phyloP scores from a whole-genome alignment of 2,888 invertebrate genomes.

The Drosophila stalkeri region DNA sequence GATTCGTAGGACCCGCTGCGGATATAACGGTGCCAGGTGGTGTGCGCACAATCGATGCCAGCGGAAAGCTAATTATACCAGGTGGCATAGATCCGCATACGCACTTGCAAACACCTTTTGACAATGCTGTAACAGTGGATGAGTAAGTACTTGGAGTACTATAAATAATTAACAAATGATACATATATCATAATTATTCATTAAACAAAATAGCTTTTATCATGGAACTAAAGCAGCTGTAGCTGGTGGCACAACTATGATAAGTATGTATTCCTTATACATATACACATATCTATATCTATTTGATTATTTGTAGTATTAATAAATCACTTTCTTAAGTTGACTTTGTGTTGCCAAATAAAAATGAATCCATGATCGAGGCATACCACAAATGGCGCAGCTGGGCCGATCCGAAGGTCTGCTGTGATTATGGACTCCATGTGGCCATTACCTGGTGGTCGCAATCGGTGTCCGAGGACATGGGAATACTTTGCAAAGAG shows the following conservation, averaged over 20 bases:
- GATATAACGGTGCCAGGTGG: constrained; percentile 91
- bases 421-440: constrained; percentile 98
- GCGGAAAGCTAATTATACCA: constrained; percentile 95
- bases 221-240: constrained; percentile 98
- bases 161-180: neutral
- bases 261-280: no score
- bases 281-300: neutral
- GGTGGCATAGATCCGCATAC: constrained; percentile 99
- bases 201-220: constrained; percentile 88
- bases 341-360: constrained; percentile 94
- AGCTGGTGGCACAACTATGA: constrained; percentile 99
- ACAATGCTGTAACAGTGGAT: constrained; percentile 95
- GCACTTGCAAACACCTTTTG: constrained; percentile 96
- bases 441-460: constrained; percentile 97
- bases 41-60: constrained; percentile 95
- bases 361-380: constrained; percentile 94
- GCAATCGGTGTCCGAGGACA: constrained; percentile 92
- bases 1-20: constrained; percentile 83
- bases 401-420: constrained; percentile 97
- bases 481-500: constrained; percentile 93
- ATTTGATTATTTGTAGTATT: no score
- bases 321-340: constrained; percentile 86
- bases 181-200: neutral
- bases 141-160: constrained; percentile 90
- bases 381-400: constrained; percentile 96